These are phyloP conservation scores for Habrosyne pyritoides DNA, from an alignment of 2,888 invertebrate species.

Conservation along the genomic window DNA sequence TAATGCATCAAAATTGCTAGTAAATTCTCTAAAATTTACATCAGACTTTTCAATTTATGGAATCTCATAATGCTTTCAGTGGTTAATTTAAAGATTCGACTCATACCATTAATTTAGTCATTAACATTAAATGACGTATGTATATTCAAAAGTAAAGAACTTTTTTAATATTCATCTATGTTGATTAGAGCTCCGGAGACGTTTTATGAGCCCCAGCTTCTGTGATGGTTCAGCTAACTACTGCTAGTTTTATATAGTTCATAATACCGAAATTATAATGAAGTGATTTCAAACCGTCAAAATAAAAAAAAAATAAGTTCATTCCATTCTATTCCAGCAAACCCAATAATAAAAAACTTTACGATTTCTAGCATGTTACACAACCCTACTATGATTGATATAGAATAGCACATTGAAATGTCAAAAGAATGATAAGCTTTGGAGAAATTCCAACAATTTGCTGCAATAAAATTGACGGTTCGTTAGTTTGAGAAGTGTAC, in stretches of 20 bases:
- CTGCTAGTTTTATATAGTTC: too few species aligned
- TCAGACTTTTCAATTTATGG: slow-evolving; percentile 11
- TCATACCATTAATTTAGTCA: not conserved
- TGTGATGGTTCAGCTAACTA: too few species aligned
- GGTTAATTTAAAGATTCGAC: not conserved
- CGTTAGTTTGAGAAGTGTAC: slow-evolving; percentile 79
- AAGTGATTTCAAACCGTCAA: too few species aligned
- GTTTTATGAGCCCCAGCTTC: too few species aligned
- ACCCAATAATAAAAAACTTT: too few species aligned
- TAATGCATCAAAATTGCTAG: slow-evolving; percentile 18
- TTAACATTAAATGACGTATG: not conserved
- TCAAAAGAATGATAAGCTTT: slow-evolving; percentile 65
- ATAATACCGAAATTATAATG: too few species aligned
- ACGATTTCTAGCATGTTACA: slow-evolving; percentile 24
- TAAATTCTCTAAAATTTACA: slow-evolving; percentile 13
- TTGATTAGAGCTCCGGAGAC: too few species aligned
- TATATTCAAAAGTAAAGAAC: not conserved
- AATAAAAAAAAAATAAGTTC: too few species aligned
- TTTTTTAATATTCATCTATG: too few species aligned
- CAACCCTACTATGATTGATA: slow-evolving; percentile 55
- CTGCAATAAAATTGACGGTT: slow-evolving; percentile 61
- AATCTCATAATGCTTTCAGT: slow-evolving; percentile 2
- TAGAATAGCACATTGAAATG: slow-evolving; percentile 64
- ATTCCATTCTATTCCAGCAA: too few species aligned
- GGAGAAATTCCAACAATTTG: slow-evolving; percentile 73